Base-by-base conservation (phyloP, 2,113 vertebrate species). In the Podilymbus podiceps region DNA sequence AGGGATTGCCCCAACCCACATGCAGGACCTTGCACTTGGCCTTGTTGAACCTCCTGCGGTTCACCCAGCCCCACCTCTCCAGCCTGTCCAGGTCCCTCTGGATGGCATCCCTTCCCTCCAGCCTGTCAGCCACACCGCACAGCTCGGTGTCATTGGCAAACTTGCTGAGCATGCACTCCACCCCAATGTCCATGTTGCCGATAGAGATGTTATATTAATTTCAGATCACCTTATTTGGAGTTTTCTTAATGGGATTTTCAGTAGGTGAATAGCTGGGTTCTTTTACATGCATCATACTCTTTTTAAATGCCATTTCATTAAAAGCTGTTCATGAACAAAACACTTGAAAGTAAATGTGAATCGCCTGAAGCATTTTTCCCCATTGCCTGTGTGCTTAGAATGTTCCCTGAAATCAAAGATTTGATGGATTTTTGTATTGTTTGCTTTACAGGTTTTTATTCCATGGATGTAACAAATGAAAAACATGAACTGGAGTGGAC, bases 221-320 rank as follows among this genome's bases (percentile, higher is more conserved):
- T 95, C 59, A 49, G 21, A 87, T 85, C 40, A 74, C 84, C 78
- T 80, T 91, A 86, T 88, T 92, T 97, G 77, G 25, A 90, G 69
- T 92, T 94, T 77, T 58, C 63, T 73, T 97, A 97, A 97, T 95
- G 89, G 77, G 82, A 89, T 95, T 97, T 97, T 95, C 74, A 64
- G 86, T 81, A 95, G 62, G 80, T 96, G 78, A 96, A 94, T 72
- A 92, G 77, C 58, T 93, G 66, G 35, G 94, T 82, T 55, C 73
- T 97, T 97, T 94, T 50, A 38, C 80, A 59, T 71, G 87, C 52
- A 50, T 84, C 79, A 28, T 77, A 42, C 35, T 72, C 40, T 22
- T 18, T 90, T 93, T 92, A 96, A 96, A 96, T 90, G 76, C 42
- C 89, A 92, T 96, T 97, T 97, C 50, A 77, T 96, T 90, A 85